Conservation (phyloP, 2,113 vertebrate species). For the Podarcis raffonei region DNA sequence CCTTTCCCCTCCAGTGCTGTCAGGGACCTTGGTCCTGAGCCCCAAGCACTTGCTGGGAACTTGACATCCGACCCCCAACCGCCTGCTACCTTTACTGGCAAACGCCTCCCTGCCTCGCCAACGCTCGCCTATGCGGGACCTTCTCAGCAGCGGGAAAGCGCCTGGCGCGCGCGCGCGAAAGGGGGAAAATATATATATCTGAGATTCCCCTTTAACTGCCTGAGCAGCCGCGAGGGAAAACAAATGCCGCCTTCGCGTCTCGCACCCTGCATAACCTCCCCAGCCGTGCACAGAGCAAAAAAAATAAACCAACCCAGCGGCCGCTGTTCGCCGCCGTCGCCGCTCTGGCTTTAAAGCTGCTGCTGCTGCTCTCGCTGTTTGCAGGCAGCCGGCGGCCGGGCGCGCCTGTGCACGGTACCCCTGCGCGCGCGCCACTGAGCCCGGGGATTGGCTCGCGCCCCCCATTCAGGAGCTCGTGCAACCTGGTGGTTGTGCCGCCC, state of each 20-base stretch:
- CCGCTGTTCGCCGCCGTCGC: constrained; percentile 1
- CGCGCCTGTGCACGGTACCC: constrained; percentile 30
- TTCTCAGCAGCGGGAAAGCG: background rate
- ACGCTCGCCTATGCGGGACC: background rate
- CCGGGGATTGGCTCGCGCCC: constrained; percentile 58
- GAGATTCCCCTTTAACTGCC: background rate
- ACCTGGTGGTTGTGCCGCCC: constrained; percentile 23
- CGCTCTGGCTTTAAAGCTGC: background rate
- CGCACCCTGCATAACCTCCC: background rate
- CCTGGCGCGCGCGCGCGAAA: background rate
- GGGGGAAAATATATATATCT: no score
- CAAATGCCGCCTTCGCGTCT: background rate
- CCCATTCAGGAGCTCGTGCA: constrained; percentile 47
- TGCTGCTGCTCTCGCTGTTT: background rate
- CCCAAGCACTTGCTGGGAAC: background rate
- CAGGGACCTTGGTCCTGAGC: background rate
- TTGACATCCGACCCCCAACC: background rate
- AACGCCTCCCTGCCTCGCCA: background rate
- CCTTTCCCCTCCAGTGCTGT: background rate
- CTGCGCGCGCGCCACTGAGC: constrained; percentile 44
- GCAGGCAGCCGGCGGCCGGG: constrained; percentile 24
- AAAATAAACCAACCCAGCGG: background rate
- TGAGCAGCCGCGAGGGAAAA: background rate
- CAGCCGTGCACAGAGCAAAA: background rate
- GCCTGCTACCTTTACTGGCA: background rate